These are phyloP conservation scores for Actias luna DNA, from an alignment of 2,888 invertebrate genomes.

Conservation along the genomic window DNA sequence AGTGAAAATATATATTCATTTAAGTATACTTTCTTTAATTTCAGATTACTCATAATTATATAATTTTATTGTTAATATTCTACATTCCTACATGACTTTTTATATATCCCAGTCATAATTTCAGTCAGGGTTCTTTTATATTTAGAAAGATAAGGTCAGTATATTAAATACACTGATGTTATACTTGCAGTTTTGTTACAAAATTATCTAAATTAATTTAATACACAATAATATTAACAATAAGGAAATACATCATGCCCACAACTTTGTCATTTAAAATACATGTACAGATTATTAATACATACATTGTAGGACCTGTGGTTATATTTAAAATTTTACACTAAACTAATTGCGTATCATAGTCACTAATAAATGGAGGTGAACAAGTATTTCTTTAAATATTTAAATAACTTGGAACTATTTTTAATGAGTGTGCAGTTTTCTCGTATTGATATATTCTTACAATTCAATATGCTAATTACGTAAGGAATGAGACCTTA, in stretches of 20 bases:
- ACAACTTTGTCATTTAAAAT: no score
- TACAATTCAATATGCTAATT: not conserved
- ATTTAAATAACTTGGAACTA: not conserved
- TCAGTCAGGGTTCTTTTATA: not conserved
- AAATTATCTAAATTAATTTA: not conserved
- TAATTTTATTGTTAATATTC: not conserved
- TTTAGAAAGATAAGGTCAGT: not conserved
- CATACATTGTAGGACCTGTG: no score
- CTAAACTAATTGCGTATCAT: not conserved
- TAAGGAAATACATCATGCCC: no score
- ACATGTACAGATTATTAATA: no score
- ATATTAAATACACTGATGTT: not conserved
- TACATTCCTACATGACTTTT: not conserved
- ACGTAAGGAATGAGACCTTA: conserved; percentile 23
- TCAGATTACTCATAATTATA: not conserved
- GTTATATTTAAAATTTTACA: no score
- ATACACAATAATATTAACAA: not conserved
- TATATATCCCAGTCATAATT: not conserved
- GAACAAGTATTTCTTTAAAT: not conserved
- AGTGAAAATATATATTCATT: not conserved
- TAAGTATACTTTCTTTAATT: not conserved
- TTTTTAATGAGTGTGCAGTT: not conserved
- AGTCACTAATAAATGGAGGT: not conserved
- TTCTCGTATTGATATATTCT: not conserved
- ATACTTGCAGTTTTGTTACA: not conserved